Evolutionary conservation across 2,888 invertebrate genomes (phyloP), one percentile per base, ranked within the genome.

Genomic region (Xestoiulus laeticollis): DNA sequence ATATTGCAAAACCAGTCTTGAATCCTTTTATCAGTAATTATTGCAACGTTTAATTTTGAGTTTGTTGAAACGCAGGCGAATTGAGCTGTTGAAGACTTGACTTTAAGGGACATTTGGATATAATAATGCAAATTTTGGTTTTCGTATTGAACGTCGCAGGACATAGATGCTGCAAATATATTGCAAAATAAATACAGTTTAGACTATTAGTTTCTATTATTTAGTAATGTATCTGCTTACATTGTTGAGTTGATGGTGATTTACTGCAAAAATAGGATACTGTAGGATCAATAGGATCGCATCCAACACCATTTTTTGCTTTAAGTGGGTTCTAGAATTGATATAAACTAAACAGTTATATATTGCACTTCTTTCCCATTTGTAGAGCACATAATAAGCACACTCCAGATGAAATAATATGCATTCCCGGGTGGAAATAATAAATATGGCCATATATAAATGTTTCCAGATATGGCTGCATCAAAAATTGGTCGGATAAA

Each of bases 1-100:
- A 78, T 78, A 22, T 78, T 78, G 30, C 78, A 78, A 78, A 78
- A 30, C 78, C 78, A 78, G 8, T 78, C 78, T 78, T 78, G 78
- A 12, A 78, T 12, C 22, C 30, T 30, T 30, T 78, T 78, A 12
- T 78, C 78, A 30, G 78, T 78, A 30, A 78, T 78, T 30, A 2
- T 78, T 26, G 78, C 14, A 26, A 78, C 0, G 10, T 8, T 30
- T 26, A 26, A 30, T 78, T 78, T 30, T 30, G 78, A 12, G 4
- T 78, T 8, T 6, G 4, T 12, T 14, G 5, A 22, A 30, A 26
- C 14, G 30, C 78, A 78, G 8, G 78, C 22, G 14, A 30, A 78
- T 1, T 78, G 12, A 8, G 78, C 30, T 4, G 10, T 10, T 6
- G 78, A 30, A 30, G 78, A 14, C 30, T 30, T 78, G 30, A 78